Percentiles rank a stretch among this genome's conserved stretches.
Conservation (phyloP, 2,888 invertebrate genomes). For the Coleophora flavipennella region DNA sequence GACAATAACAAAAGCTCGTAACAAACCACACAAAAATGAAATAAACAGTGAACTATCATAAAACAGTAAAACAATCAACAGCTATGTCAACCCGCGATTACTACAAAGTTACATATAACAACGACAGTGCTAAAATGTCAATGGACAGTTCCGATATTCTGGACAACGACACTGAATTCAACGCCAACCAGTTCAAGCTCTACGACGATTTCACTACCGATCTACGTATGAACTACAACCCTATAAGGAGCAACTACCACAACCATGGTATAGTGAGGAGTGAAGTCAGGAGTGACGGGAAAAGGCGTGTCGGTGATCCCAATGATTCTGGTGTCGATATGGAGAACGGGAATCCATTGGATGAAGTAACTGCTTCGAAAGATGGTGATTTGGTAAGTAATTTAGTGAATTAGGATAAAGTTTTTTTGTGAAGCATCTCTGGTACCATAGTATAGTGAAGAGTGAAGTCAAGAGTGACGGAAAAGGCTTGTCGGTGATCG, state of each 20-base stretch:
- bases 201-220: conserved; percentile 65
- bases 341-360: conserved; percentile 59
- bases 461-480: too few species aligned
- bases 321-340: conserved; percentile 65
- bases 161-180: conserved; percentile 64
- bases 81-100: conserved; percentile 58
- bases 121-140: conserved; percentile 28
- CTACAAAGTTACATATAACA: conserved; percentile 53
- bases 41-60: conserved; percentile 9
- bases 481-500: conserved; percentile 40
- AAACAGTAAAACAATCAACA: conserved; percentile 2
- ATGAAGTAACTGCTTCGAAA: conserved; percentile 43
- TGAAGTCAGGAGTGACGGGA: conserved; percentile 15
- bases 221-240: conserved; percentile 51
- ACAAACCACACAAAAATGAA: conserved; percentile 16
- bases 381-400: conserved; percentile 66
- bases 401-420: conserved; percentile 1
- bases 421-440: too few species aligned
- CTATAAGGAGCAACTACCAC: conserved; percentile 44
- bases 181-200: conserved; percentile 64
- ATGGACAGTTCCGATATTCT: conserved; percentile 41
- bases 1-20: conserved; percentile 12
- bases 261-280: conserved; percentile 19
- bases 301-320: conserved; percentile 40
- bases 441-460: too few species aligned